Base-by-base conservation (phyloP, 2,113 vertebrate genomes). In the Gallinago media region DNA sequence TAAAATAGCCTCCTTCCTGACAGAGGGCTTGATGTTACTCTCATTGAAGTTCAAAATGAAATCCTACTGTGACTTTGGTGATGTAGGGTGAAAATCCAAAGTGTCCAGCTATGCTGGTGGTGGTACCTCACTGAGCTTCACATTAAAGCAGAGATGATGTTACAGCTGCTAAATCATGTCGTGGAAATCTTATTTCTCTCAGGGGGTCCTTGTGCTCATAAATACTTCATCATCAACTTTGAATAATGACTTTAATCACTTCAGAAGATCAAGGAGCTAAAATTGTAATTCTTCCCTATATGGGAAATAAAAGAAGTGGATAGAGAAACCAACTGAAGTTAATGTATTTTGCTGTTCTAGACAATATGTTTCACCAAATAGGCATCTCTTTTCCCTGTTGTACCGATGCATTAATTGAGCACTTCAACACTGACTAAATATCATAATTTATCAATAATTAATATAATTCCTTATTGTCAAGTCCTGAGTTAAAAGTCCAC, bases 171-270 rank as follows among this genome's bases (percentile, higher is more conserved):
- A 73, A 73, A 91, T 74, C 40, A 84, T 2, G 21, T 13, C 27
- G 15, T 40, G 25, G 44, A 70, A 91, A 79, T 65, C 31, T 88
- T 21, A 44, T 95, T 91, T 88, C 23, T 62, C 20, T 54, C 49
- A 83, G 38, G 8, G 11, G 62, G 46, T 65, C 21, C 36, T 70
- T 0, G 0, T 27, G 54, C 79, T 42, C 63, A 62, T 70, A 95
- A 86, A 77, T 85, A 71, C 47, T 74, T 91, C 29, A 32, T 40
- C 19, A 40, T 47, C 47, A 87, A 16, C 29, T 89, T 85, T 81
- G 68, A 89, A 81, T 84, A 73, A 89, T 71, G 25, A 59, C 56
- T 77, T 92, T 81, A 91, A 78, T 91, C 50, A 55, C 59, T 74
- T 84, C 27, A 74, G 25, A 23, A 71, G 36, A 84, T 84, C 68